Base-by-base conservation (phyloP, 35 echinoderm and acorn worm species). In the Apostichopus parvimensis region DNA sequence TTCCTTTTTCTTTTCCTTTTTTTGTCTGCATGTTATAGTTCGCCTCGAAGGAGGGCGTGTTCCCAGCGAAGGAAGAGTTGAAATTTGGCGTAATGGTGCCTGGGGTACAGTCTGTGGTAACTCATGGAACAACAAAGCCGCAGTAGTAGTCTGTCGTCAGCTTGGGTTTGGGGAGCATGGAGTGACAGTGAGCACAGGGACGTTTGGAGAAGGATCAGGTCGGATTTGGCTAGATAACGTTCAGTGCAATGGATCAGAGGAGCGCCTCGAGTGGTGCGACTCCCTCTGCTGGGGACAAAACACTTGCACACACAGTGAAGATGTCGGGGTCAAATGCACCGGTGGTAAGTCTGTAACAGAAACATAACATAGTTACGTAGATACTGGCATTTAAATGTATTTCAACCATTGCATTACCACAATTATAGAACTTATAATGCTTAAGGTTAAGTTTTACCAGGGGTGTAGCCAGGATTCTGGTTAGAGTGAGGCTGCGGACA, bases 31-130 rank as follows among this genome's bases (percentile, higher is more conserved):
- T 61, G 12, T 61, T 61, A 61, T 18, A n/a, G 71, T 94, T 11
- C 93, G 93, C 55, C 73, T 94, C 9, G 64, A 23, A 6, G 93
- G 54, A 57, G 93, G 93, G 1, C 5, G n/a, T 2, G 12, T 1
- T 4, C 60, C 79, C 1, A 54, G 52, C 56, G 88, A 94, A 77
- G 93, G 93, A 62, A 60, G 93, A 20, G 12, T 94, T 0, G 93
- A 94, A 22, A 18, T 94, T 14, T 84, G 56, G 20, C 59, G 73
- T 12, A 18, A 61, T 10, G 89, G 89, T 22, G 79, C 56, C 9
- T 94, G 93, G 93, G 93, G 88, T 8, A 94, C 93, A 14, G 93
- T 82, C 8, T 94, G 93, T 77, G 68, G 10, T 18, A 56, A 45
- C 5, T 9, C 53, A 14, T 94, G 87, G 87, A 73, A 59, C 58